phyloP scores from a whole-genome alignment of 2,113 vertebrate species.

The Nycticryphes semicollaris region DNA sequence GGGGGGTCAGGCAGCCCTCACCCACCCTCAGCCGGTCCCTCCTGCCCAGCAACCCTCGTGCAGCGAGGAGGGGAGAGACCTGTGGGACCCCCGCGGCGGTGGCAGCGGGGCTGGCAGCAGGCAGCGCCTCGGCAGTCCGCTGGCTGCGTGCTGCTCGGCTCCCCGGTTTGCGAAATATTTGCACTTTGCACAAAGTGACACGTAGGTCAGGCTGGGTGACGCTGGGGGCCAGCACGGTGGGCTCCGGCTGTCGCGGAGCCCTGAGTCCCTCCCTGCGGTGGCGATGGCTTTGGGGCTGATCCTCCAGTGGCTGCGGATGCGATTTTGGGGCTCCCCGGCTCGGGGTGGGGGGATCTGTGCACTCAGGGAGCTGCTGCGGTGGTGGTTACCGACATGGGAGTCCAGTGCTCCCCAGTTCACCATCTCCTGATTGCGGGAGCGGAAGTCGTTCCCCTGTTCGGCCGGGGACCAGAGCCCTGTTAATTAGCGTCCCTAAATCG shows the following conservation, averaged over 20 bases:
- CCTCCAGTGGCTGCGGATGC: not conserved
- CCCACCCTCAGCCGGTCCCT: not conserved
- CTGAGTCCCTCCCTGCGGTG: not conserved
- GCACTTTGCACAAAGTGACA: not conserved
- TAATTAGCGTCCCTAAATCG: not conserved
- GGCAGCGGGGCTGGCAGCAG: accelerated
- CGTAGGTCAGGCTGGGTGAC: not conserved
- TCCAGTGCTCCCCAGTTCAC: not conserved
- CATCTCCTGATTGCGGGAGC: accelerated
- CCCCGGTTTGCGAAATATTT: not conserved
- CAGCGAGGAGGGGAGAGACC: not conserved
- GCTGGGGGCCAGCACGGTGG: not conserved
- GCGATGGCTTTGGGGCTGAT: not conserved
- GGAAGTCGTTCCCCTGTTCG: not conserved
- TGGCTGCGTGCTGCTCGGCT: not conserved
- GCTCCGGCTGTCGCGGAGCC: not conserved
- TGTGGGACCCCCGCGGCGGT: accelerated
- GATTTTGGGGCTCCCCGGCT: not conserved
- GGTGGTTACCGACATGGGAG: not conserved
- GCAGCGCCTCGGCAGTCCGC: not conserved
- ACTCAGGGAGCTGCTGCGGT: not conserved
- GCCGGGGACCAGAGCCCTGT: accelerated
- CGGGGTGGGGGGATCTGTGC: not conserved
- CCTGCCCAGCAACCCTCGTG: too few relatives aligned
- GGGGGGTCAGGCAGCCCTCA: not conserved